Evolutionary conservation across 2,797 vertebrate species (phyloP), one percentile per base, ranked within the genome.

Genomic region (Sebastes trivittatus): DNA sequence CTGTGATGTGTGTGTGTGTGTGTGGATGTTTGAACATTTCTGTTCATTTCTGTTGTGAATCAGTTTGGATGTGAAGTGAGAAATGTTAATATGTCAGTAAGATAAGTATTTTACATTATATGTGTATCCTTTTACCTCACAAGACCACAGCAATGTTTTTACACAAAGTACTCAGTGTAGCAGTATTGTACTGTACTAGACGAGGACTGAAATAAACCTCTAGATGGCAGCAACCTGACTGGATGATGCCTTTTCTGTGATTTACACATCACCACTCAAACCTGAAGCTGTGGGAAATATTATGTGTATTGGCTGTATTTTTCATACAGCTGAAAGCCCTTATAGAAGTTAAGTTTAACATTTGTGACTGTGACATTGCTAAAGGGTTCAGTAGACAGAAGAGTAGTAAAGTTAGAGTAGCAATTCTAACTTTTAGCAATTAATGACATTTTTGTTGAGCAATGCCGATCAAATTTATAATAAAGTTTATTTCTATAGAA

Each of bases 51-150:
- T 78, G 14, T 71, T 23, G 52, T 74, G 61, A 79, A 69, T 74
- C 16, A 36, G 9, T 63, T 58, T 80, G 55, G 38, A 66, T 87
- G 75, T 80, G 20, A 75, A 77, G 58, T 61, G 34, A 67, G 36
- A 72, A 29, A 30, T 77, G 27, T 70, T 69, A 38, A 32, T 59
- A 59, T 86, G 36, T 72, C 69, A 75, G 14, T 80, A 32, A 56
- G 61, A 79, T 46, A 10, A 11, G 13, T 82, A 61, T 79, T 81
- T 81, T 84, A 32, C 30, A 6, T 70, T 81, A 11, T 70, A 75
- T 89, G 85, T 80, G 42, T 86, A 74, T 81, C 2, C 36, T 87
- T 86, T 90, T 89, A 90, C 79, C 77, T 93, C 85, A 82, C 22
- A 59, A 68, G 49, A 88, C 38, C 65, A 78, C 61, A 72, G 71